Percentiles rank a stretch among this genome's conserved stretches.
Conservation (phyloP, 2,888 invertebrate species). For the Platycnemis pennipes region DNA sequence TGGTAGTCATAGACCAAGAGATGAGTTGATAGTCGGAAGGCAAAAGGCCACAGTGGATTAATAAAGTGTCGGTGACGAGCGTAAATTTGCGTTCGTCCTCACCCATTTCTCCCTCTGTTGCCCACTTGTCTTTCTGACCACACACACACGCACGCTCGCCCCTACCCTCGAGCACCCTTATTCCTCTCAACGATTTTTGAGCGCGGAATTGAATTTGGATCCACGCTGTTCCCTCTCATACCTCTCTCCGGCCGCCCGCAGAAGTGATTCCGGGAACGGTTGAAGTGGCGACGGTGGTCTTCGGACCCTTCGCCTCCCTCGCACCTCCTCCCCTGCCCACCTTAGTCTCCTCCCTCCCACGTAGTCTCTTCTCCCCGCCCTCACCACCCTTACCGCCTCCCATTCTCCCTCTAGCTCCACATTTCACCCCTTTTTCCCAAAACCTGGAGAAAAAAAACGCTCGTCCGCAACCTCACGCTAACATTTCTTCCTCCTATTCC, state of each 20-base stretch:
- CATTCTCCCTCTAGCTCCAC: background rate
- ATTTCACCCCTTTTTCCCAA: background rate
- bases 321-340: background rate
- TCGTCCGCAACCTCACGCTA: background rate
- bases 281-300: background rate
- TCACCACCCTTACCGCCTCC: background rate
- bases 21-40: background rate
- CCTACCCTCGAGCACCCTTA: background rate
- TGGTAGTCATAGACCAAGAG: background rate
- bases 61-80: background rate
- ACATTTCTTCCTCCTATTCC: background rate
- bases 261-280: conserved; percentile 56
- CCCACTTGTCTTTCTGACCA: background rate
- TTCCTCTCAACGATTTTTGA: conserved; percentile 8
- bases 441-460: background rate
- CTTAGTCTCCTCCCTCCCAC: too few species aligned
- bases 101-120: background rate
- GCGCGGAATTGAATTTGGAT: conserved; percentile 49
- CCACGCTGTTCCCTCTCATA: background rate
- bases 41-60: conserved; percentile 12
- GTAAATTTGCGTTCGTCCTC: background rate
- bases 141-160: background rate
- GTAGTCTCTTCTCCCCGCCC: too few species aligned
- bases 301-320: background rate
- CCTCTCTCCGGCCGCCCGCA: conserved; percentile 4